phyloP scores from a whole-genome alignment of 2,888 invertebrate species.

The Pecten maximus region DNA sequence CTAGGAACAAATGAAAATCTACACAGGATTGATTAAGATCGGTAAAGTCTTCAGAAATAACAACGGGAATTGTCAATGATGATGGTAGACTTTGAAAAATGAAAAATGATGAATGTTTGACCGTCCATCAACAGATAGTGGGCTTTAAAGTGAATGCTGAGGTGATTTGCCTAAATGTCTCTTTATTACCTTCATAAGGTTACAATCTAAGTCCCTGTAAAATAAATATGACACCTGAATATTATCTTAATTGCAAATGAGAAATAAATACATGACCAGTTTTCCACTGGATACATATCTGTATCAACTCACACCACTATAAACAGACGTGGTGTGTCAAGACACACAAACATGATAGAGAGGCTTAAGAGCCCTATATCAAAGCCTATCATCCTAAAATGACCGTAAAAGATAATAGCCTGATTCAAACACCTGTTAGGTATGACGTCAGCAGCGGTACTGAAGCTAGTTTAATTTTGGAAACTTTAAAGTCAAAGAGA shows the following conservation, averaged over 20 bases:
- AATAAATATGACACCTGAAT: not conserved
- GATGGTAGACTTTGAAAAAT: too few relatives aligned
- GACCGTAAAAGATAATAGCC: conserved; percentile 16
- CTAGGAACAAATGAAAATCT: too few relatives aligned
- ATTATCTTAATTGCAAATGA: not conserved
- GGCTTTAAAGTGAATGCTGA: not conserved
- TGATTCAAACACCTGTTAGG: not conserved
- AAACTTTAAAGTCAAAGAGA: not conserved
- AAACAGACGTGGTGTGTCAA: not conserved
- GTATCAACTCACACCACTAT: not conserved
- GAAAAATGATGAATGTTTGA: not conserved
- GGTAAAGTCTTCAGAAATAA: too few relatives aligned
- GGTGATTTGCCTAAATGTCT: not conserved
- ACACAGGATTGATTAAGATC: too few relatives aligned
- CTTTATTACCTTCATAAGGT: not conserved
- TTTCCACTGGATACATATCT: not conserved
- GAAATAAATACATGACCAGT: not conserved
- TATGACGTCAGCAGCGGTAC: not conserved
- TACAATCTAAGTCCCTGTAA: not conserved
- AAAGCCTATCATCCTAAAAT: not conserved
- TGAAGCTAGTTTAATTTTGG: not conserved
- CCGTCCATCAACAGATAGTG: not conserved
- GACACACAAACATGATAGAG: not conserved
- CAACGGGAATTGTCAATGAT: too few relatives aligned
- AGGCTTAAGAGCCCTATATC: not conserved